Conservation (phyloP, 2,113 vertebrate species). For the Atractosteus spatula region DNA sequence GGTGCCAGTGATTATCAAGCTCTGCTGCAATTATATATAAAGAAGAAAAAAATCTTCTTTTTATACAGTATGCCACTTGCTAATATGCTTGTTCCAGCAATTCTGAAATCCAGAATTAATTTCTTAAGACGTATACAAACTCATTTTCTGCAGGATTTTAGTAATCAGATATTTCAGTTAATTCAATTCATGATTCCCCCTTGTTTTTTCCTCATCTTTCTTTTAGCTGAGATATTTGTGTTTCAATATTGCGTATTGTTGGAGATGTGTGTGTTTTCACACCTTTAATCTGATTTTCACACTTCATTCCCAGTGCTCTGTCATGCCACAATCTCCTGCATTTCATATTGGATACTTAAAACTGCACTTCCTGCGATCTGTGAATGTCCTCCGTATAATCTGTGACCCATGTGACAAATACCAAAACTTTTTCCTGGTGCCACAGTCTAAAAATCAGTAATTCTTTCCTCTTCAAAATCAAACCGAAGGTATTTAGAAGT, state of each 20-base stretch:
- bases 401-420: background rate
- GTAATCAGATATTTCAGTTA: conserved; percentile 26
- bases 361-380: background rate
- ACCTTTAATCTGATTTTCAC: conserved; percentile 28
- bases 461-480: background rate
- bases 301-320: conserved; percentile 22
- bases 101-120: conserved; percentile 21
- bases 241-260: conserved; percentile 16
- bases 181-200: conserved; percentile 7
- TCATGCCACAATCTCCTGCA: background rate
- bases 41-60: conserved; percentile 4
- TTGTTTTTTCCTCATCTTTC: conserved; percentile 1
- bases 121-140: conserved; percentile 19
- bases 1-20: conserved; percentile 9
- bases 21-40: background rate
- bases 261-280: conserved; percentile 17
- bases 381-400: background rate
- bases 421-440: background rate
- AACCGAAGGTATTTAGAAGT: no score
- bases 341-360: background rate
- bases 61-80: conserved; percentile 12
- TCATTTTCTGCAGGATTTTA: conserved; percentile 19
- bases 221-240: conserved; percentile 12
- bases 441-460: background rate
- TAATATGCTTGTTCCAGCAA: conserved; percentile 32